These are phyloP conservation scores for Parapristionchus giblindavisi DNA, from an alignment of 2,888 invertebrate species.

Conservation along the genomic window DNA sequence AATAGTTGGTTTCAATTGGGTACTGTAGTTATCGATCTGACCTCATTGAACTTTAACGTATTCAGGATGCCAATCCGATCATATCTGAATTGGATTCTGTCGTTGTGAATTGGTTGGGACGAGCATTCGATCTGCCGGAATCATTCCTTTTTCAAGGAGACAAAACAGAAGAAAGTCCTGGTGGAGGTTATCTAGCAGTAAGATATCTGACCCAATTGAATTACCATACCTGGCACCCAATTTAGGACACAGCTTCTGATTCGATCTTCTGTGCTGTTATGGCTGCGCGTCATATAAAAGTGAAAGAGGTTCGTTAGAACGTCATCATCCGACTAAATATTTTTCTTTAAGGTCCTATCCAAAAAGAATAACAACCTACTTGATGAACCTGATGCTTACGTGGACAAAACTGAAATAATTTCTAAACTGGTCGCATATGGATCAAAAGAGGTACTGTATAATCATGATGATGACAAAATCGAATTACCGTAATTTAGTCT, in stretches of 20 bases:
- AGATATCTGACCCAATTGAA: neutral
- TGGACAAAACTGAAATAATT: conserved; percentile 87
- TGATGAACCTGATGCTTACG: conserved; percentile 48
- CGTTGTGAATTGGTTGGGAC: conserved; percentile 43
- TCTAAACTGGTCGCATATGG: conserved; percentile 92
- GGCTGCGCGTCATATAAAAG: conserved; percentile 88
- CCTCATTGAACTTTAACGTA: conserved; percentile 3
- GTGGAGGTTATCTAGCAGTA: conserved; percentile 41
- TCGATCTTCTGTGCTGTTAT: conserved; percentile 88
- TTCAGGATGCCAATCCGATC: conserved; percentile 39
- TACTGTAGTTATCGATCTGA: neutral
- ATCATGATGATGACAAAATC: neutral
- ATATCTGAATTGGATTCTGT: conserved; percentile 40
- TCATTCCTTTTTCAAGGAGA: conserved; percentile 13
- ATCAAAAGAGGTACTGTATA: conserved; percentile 80
- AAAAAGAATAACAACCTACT: neutral
- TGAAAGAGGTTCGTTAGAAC: conserved; percentile 80
- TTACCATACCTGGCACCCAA: no score
- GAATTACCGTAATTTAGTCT: conserved; percentile 73
- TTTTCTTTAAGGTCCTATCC: conserved; percentile 71
- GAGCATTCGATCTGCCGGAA: conserved; percentile 40
- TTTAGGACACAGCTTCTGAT: conserved; percentile 83
- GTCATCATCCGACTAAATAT: no score
- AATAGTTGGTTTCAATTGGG: conserved; percentile 97
- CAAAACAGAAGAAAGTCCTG: conserved; percentile 9